phyloP scores from a whole-genome alignment of 2,797 vertebrate genomes.

The Darevskia nairensis region DNA sequence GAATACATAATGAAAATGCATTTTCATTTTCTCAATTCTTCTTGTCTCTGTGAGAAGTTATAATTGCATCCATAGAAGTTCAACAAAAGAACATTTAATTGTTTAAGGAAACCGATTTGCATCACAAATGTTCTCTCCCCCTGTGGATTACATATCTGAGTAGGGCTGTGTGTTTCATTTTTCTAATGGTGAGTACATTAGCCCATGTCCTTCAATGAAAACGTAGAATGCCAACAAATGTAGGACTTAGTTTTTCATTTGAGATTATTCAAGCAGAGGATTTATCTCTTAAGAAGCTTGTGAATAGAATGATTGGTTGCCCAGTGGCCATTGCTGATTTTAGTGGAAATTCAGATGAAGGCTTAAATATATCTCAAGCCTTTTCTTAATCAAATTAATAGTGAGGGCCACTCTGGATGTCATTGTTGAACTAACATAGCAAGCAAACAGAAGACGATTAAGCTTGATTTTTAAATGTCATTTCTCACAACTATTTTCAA shows the following conservation, averaged over 20 bases:
- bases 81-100: conserved; percentile 40
- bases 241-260: conserved; percentile 58
- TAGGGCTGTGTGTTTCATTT: conserved; percentile 39
- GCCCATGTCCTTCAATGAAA: conserved; percentile 52
- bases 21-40: conserved; percentile 37
- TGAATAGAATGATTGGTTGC: conserved; percentile 34
- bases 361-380: conserved; percentile 25
- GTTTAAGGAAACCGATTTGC: conserved; percentile 27
- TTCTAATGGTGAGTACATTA: conserved; percentile 47
- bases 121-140: conserved; percentile 39
- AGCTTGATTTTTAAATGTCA: conserved; percentile 11
- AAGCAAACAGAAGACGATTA: conserved; percentile 7
- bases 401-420: background rate
- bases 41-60: conserved; percentile 43
- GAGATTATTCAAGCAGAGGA: conserved; percentile 57
- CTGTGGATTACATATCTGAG: conserved; percentile 30
- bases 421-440: background rate
- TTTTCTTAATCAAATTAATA: conserved; percentile 29
- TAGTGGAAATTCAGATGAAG: conserved; percentile 50
- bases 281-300: conserved; percentile 54
- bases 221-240: conserved; percentile 50
- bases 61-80: conserved; percentile 47
- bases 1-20: conserved; percentile 9
- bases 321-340: conserved; percentile 29
- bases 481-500: conserved; percentile 23